Percentiles rank a stretch among this genome's conserved stretches.
Evolutionary conservation across 2,797 vertebrate species (phyloP).

Genomic region (Sebastes matsubarae): DNA sequence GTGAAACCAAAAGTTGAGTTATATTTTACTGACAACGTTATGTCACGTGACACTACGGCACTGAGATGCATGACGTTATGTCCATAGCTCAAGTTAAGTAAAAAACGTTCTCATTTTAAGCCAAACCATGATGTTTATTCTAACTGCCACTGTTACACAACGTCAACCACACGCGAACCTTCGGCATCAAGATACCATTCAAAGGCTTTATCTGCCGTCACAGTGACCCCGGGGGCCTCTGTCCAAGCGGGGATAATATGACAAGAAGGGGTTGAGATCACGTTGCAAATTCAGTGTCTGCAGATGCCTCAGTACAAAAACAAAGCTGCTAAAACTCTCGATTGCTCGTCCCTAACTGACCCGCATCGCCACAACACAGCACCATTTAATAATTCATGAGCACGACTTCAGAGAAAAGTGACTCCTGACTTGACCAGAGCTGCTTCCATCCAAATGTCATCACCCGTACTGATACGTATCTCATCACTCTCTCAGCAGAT

Average conservation of each 20-base stretch:
- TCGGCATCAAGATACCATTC: no score
- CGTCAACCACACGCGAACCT: no score
- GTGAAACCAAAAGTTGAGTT: no score
- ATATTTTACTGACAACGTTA: no score
- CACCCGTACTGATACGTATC: not conserved
- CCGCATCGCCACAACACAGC: not conserved
- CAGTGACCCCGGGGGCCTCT: no score
- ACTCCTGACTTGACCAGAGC: not conserved
- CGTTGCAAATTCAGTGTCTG: not conserved
- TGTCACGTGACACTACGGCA: no score
- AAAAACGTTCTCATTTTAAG: no score
- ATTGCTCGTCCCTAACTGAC: not conserved
- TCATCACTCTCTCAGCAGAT: not conserved
- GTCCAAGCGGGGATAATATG: not conserved
- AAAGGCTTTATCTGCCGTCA: no score
- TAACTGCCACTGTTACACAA: no score
- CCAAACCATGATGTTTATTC: no score
- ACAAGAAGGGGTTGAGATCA: not conserved
- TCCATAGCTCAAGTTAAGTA: no score
- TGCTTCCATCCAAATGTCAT: not conserved
- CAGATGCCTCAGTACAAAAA: not conserved
- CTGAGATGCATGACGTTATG: no score
- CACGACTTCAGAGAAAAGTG: not conserved
- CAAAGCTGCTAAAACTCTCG: not conserved
- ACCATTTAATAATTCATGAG: not conserved